Evolutionary conservation across 2,888 invertebrate species (phyloP).

Genomic region (Phlogophora meticulosa): DNA sequence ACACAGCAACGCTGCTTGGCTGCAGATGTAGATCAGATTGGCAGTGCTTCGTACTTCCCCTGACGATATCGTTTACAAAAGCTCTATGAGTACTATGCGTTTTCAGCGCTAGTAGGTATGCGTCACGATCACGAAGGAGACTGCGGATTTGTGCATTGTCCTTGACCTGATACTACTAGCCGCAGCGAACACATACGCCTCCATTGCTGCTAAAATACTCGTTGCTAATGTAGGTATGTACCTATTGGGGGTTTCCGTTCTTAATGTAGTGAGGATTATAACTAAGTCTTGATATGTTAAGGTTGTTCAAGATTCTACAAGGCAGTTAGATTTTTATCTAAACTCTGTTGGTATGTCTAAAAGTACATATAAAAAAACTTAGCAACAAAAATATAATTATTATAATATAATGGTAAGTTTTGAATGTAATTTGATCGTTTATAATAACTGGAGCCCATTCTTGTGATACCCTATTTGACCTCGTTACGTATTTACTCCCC

Average conservation of each 20-base stretch:
- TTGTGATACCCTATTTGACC: conserved; percentile 42
- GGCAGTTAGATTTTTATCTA: background rate
- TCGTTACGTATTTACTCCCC: conserved; percentile 21
- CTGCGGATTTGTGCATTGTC: conserved; percentile 79
- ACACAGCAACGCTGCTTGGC: too few relatives aligned
- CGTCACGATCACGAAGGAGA: conserved; percentile 67
- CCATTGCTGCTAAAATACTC: conserved; percentile 50
- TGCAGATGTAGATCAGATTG: too few relatives aligned
- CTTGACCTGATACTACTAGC: conserved; percentile 80
- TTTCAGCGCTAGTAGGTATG: conserved; percentile 23
- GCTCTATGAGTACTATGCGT: background rate
- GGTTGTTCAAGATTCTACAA: background rate
- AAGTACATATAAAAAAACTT: too few relatives aligned
- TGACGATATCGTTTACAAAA: background rate
- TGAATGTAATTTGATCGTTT: background rate
- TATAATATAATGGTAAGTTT: background rate
- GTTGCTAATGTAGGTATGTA: conserved; percentile 13
- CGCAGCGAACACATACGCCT: conserved; percentile 73
- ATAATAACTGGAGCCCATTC: conserved; percentile 18
- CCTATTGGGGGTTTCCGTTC: conserved; percentile 32
- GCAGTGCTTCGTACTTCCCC: background rate
- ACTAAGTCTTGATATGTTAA: conserved; percentile 1
- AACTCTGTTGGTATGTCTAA: too few relatives aligned
- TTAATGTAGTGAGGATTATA: conserved; percentile 30
- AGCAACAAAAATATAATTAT: too few relatives aligned